Conservation (phyloP, 2,797 vertebrate genomes). For the Hypotaenidia okinawae region DNA sequence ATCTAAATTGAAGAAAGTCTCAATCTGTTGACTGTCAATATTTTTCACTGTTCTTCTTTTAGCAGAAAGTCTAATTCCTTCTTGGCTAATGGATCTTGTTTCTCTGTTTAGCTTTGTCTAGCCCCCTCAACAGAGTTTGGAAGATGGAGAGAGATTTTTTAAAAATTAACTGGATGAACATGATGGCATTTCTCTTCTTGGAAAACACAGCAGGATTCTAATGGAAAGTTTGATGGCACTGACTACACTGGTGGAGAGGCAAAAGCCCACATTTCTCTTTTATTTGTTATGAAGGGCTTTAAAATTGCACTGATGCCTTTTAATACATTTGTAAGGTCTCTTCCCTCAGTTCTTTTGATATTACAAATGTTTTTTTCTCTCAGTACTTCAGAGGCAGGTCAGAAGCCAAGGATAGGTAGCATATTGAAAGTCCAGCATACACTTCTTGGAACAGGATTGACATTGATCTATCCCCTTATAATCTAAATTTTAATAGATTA, state of each 20-base stretch:
- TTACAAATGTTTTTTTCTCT: not conserved
- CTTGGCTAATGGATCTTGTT: not conserved
- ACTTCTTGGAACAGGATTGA: not conserved
- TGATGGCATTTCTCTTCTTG: not conserved
- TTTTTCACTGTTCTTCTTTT: not conserved
- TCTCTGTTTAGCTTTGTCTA: constrained; percentile 4
- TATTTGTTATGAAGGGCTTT: not conserved
- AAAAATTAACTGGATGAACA: not conserved
- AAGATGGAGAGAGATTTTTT: not conserved
- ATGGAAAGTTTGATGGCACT: not conserved
- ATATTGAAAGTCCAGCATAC: not conserved
- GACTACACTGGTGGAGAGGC: not conserved
- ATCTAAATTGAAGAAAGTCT: not conserved
- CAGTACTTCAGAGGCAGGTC: not conserved
- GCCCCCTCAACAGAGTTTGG: not conserved
- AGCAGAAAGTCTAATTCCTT: constrained; percentile 3
- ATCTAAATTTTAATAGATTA: not conserved
- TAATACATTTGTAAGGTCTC: not conserved
- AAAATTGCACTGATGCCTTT: not conserved
- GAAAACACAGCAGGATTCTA: not conserved
- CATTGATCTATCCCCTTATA: not conserved
- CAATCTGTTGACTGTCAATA: not conserved
- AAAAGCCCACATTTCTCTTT: not conserved
- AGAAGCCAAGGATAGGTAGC: not conserved
- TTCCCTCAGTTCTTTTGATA: not conserved